phyloP scores from a whole-genome alignment of 2,888 invertebrate species.

The Leucophenga montana region DNA sequence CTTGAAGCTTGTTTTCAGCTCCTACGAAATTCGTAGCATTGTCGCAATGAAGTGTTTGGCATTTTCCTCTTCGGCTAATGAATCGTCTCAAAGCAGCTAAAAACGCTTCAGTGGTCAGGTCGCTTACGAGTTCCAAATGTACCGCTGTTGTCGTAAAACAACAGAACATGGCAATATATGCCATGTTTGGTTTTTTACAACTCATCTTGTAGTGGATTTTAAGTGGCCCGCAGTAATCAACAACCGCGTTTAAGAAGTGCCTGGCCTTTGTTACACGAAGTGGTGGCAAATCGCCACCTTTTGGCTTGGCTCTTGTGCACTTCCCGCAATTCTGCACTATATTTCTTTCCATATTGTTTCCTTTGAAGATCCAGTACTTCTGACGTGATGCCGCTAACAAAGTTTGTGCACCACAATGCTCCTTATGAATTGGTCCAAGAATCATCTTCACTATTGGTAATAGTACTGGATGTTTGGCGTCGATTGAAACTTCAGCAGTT shows the following conservation, averaged over 20 bases:
- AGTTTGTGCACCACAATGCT: constrained; percentile 32
- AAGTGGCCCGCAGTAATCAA: constrained; percentile 29
- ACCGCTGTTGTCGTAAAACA: constrained; percentile 38
- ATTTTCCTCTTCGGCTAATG: constrained; percentile 20
- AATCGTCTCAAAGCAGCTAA: constrained; percentile 21
- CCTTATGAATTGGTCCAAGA: constrained; percentile 18
- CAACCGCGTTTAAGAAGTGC: constrained; percentile 21
- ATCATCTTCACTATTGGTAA: constrained; percentile 41
- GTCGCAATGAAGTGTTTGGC: constrained; percentile 17
- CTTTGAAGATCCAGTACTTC: constrained; percentile 48
- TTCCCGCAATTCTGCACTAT: constrained; percentile 40
- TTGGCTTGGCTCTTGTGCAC: constrained; percentile 38
- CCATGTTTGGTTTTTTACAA: constrained; percentile 8
- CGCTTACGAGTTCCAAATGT: constrained; percentile 20
- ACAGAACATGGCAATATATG: constrained; percentile 35
- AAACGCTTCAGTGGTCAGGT: constrained; percentile 21
- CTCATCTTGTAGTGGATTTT: constrained; percentile 20
- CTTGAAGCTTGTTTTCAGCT: constrained; percentile 3
- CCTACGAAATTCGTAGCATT: constrained; percentile 23
- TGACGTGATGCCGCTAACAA: constrained; percentile 35
- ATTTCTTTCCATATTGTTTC: constrained; percentile 35
- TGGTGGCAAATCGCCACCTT: constrained; percentile 44
- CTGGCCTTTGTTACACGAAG: constrained; percentile 5
- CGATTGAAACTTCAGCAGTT: constrained; percentile 37
- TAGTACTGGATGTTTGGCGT: constrained; percentile 50